phyloP scores from a whole-genome alignment of 2,797 vertebrate species.

The Crocidura indochinensis region DNA sequence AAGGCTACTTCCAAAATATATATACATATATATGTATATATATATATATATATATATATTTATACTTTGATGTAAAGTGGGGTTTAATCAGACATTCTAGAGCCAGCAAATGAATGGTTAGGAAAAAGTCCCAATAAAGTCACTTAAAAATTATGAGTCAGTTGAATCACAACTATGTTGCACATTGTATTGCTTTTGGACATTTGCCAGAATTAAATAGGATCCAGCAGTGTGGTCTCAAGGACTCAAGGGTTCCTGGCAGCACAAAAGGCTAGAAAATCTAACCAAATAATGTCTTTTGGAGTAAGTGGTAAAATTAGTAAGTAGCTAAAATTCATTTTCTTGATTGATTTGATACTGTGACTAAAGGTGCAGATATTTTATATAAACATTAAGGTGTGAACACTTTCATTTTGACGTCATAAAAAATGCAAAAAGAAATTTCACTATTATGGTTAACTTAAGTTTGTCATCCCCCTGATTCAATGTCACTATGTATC shows the following conservation, averaged over 20 bases:
- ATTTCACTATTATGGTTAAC: conserved; percentile 18
- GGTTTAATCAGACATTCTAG: conserved; percentile 79
- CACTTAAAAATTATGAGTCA: conserved; percentile 72
- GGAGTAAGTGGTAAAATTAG: conserved; percentile 78
- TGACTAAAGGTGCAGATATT: conserved; percentile 78
- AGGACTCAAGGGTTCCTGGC: conserved; percentile 85
- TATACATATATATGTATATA: neutral
- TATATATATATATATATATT: neutral
- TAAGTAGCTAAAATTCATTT: conserved; percentile 87
- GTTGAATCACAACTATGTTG: conserved; percentile 81
- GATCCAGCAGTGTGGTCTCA: conserved; percentile 87
- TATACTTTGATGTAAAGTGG: conserved; percentile 71
- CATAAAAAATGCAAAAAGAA: conserved; percentile 46
- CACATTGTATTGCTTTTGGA: conserved; percentile 83
- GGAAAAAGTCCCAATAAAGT: conserved; percentile 82
- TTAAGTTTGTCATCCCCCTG: neutral
- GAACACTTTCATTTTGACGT: conserved; percentile 45
- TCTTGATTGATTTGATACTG: conserved; percentile 78
- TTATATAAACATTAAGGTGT: conserved; percentile 81
- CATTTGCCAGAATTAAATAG: conserved; percentile 86
- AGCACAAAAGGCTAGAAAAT: conserved; percentile 85
- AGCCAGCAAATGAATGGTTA: conserved; percentile 67
- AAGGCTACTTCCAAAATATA: conserved; percentile 61
- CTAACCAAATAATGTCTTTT: conserved; percentile 87
- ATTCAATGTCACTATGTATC: too few species aligned